Conservation (phyloP, 2,888 invertebrate species). For the Synanthedon vespiformis region DNA sequence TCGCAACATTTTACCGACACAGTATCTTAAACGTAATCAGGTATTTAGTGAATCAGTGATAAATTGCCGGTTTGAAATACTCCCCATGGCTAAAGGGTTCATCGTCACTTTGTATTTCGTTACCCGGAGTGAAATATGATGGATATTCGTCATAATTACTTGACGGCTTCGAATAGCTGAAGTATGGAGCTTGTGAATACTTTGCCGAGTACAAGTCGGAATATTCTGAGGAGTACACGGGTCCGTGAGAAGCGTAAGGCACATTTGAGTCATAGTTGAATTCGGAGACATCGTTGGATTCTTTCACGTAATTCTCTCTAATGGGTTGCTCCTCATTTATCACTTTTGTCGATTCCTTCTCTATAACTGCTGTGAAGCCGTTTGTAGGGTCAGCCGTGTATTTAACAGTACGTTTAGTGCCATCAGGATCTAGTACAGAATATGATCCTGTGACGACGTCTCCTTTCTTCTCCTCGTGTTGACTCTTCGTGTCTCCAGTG, state of each 20-base stretch:
- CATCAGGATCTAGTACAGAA: slow-evolving; percentile 55
- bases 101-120: slow-evolving; percentile 19
- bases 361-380: slow-evolving; percentile 66
- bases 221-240: not conserved
- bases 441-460: slow-evolving; percentile 53
- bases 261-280: not conserved
- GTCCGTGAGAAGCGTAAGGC: not conserved
- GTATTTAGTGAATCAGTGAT: not conserved
- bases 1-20: too few relatives aligned
- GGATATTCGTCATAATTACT: not conserved
- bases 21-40: too few relatives aligned
- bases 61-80: slow-evolving; percentile 32
- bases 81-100: slow-evolving; percentile 22
- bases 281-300: not conserved
- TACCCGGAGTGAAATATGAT: slow-evolving; percentile 36
- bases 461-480: slow-evolving; percentile 49
- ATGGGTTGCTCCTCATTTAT: not conserved
- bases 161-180: not conserved
- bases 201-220: not conserved
- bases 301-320: not conserved
- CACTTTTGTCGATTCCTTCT: slow-evolving; percentile 41
- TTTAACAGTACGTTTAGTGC: slow-evolving; percentile 52
- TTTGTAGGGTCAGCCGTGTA: slow-evolving; percentile 61
- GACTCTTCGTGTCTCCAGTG: slow-evolving; percentile 56
- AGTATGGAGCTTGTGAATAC: not conserved